A percentile compares a stretch with the other conserved stretches of the same genome.
Evolutionary conservation across 2,888 invertebrate genomes (phyloP).

Genomic region (Scaptomyza flava): DNA sequence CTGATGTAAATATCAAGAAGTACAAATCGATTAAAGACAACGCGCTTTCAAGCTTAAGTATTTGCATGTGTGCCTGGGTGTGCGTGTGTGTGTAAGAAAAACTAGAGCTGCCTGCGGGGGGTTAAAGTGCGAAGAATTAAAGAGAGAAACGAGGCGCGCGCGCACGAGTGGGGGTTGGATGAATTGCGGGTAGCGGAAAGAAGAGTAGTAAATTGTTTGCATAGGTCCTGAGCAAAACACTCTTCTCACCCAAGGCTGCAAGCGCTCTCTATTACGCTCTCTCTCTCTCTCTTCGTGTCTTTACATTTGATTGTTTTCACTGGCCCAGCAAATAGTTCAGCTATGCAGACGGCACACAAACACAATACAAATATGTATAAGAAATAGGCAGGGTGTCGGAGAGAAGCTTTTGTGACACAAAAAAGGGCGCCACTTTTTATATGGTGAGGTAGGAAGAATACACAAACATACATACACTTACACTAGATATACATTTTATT

Average conservation of each 20-base stretch:
- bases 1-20: constrained; percentile 76
- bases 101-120: constrained; percentile 45
- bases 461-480: constrained; percentile 26
- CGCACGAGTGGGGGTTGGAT: constrained; percentile 63
- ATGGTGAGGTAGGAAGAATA: constrained; percentile 77
- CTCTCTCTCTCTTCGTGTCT: constrained; percentile 24
- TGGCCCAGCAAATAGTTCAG: constrained; percentile 74
- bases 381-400: constrained; percentile 23
- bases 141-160: constrained; percentile 51
- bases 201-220: constrained; percentile 55
- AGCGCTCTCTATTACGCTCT: constrained; percentile 13
- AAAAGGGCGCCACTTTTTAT: constrained; percentile 78
- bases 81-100: constrained; percentile 39
- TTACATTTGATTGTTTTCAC: constrained; percentile 64
- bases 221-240: constrained; percentile 65
- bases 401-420: constrained; percentile 46
- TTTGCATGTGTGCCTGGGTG: constrained; percentile 17
- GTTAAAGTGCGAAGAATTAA: constrained; percentile 43
- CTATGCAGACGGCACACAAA: constrained; percentile 55
- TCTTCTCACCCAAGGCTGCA: constrained; percentile 15
- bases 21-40: constrained; percentile 80
- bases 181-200: constrained; percentile 20
- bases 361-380: constrained; percentile 27
- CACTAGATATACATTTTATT: constrained; percentile 27
- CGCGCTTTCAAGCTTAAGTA: constrained; percentile 57